Evolutionary conservation across 2,113 vertebrate genomes (phyloP), one percentile per base, ranked within the genome.

Genomic region (Apeltes quadracus): DNA sequence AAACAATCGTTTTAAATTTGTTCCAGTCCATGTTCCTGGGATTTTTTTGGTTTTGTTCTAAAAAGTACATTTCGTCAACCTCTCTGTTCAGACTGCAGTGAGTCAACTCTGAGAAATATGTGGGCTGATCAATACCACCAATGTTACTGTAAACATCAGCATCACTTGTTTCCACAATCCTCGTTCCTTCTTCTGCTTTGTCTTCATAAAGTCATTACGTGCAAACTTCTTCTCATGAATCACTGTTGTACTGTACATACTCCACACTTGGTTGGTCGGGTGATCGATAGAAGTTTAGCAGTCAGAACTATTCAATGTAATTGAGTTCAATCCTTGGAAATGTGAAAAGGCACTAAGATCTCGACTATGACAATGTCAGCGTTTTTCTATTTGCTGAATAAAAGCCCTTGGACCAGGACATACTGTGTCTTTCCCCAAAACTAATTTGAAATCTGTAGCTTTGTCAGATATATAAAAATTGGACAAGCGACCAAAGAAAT

Each of bases 241-340:
- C 53, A 56, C 34, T 56, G 41, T 50, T 76, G 7, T 36, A 67
- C 55, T 66, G 61, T 15, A 48, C 55, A 78, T 65, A 32, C 16
- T 43, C 57, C 57, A 54, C 20, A 23, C 41, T 44, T n/a, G 13
- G 36, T n/a, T 51, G 20, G 27, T 70, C 63, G 14, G 16, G 22
- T 65, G 59, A 72, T 84, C 76, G 78, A 66, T 65, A 43, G 22
- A 23, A 18, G 14, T 29, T 29, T 69, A 43, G 39, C 61, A 71
- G 36, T 67, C 71, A 83, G 73, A 67, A 56, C 54, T 58, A 70
- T 71, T 79, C 72, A 61, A 64, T 68, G 81, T 79, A 69, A 80
- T 58, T 72, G 27, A 53, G 20, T 75, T 78, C 36, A 80, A 65
- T 51, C 10, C 12, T 15, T 2, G n/a, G 23, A 57, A 50, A 69